Evolutionary conservation across 2,113 vertebrate species (phyloP), one percentile per base, ranked within the genome.

Genomic region (human (Homo sapiens)): DNA sequence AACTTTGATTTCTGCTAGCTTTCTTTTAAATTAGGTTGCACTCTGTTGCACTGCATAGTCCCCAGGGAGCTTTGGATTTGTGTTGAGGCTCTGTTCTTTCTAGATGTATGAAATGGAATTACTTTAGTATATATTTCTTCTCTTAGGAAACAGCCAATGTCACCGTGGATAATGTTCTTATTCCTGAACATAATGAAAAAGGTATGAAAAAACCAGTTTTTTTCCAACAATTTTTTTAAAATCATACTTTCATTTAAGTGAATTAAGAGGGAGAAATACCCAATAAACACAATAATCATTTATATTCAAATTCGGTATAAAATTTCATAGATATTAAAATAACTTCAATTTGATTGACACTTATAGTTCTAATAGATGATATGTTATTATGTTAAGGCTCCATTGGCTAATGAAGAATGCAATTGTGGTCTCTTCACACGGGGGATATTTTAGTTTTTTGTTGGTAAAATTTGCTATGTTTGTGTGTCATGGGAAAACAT

Each of bases 381-480:
- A 97, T 97, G 91, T 97, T 94, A 88, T 97, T 66, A 92, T 96
- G 80, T 96, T 97, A 96, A 96, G 59, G 90, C 93, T 94, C 64
- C 64, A 61, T 1, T 14, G 76, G 50, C 57, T 68, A 98, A 96
- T 97, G 94, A 97, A 97, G 68, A 98, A 94, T 76, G 75, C 78
- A 97, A 93, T 82, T 86, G 91, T 17, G 50, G 50, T 64, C 72
- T 98, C 95, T 97, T 96, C 55, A 78, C 82, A 93, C 30, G 35
- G 45, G 45, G 84, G 1, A 17, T 81, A 92, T 94, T 59, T 86
- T 92, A 87, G 89, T 90, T 95, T 94, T 90, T 89, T 87, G 59
- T 97, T 81, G 86, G 76, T 90, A 89, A 95, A 96, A 61, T 93
- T 85, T 97, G 52, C 85, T 92, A 50, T 73, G 97, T 97, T 91